phyloP scores from a whole-genome alignment of 1,140 invertebrate genomes.

The Eciton burchellii region DNA sequence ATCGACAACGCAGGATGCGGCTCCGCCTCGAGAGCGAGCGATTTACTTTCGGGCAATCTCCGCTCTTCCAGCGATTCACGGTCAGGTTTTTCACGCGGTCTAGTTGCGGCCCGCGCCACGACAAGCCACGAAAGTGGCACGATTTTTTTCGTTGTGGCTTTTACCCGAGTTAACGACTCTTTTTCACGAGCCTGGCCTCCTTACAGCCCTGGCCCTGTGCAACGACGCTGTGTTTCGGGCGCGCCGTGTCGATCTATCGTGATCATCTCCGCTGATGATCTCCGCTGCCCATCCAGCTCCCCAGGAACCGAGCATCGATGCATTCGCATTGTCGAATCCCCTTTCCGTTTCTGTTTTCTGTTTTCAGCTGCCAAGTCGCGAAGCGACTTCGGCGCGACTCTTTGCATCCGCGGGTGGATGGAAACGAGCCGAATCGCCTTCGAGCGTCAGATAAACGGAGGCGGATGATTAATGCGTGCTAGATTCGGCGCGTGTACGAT shows the following conservation, averaged over 20 bases:
- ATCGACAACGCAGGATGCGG: conserved; percentile 50
- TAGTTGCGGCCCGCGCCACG: conserved; percentile 73
- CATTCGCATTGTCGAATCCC: no score
- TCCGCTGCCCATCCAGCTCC: no score
- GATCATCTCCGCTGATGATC: no score
- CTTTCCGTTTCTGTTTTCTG: no score
- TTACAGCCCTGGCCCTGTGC: conserved; percentile 11
- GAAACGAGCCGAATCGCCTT: not conserved
- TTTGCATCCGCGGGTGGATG: not conserved
- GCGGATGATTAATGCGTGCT: conserved; percentile 42
- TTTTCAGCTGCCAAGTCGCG: no score
- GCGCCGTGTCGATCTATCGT: no score
- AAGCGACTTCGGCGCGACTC: no score
- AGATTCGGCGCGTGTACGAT: conserved; percentile 41
- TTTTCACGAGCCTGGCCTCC: conserved; percentile 50
- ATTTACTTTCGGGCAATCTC: conserved; percentile 38
- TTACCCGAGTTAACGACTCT: conserved; percentile 60
- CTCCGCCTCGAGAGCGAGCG: conserved; percentile 76
- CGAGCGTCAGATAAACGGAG: conserved; percentile 11
- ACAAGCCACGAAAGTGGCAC: conserved; percentile 66
- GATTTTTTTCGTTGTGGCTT: conserved; percentile 64
- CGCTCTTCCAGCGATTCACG: conserved; percentile 34
- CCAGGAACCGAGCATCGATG: no score
- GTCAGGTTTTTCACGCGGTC: conserved; percentile 75
- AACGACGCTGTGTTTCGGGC: not conserved